Evolutionary conservation across 2,888 invertebrate species (phyloP).

Genomic region (Temnothorax unifasciatus): DNA sequence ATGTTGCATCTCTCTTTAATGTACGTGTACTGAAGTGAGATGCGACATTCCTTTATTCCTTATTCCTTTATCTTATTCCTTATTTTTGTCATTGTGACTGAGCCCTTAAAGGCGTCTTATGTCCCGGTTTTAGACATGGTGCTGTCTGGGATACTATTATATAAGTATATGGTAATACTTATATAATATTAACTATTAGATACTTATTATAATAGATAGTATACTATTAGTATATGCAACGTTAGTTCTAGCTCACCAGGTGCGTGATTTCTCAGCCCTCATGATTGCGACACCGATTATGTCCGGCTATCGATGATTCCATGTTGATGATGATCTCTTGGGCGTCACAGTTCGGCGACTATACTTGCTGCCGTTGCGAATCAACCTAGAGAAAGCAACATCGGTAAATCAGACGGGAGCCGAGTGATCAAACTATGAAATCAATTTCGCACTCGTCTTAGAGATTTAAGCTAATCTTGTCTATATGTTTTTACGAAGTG

Average conservation of each 20-base stretch:
- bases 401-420: conserved; percentile 59
- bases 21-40: too few species aligned
- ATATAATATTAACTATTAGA: not conserved
- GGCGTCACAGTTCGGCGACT: conserved; percentile 65
- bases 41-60: too few species aligned
- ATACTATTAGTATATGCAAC: not conserved
- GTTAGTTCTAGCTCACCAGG: conserved; percentile 11
- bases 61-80: too few species aligned
- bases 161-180: too few species aligned
- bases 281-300: conserved; percentile 74
- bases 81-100: too few species aligned
- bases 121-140: too few species aligned
- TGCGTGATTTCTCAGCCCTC: not conserved
- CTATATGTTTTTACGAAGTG: not conserved
- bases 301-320: conserved; percentile 71
- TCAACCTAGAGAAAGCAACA: conserved; percentile 80
- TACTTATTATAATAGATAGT: not conserved
- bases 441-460: conserved; percentile 26
- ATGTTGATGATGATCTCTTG: conserved; percentile 61
- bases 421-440: conserved; percentile 9
- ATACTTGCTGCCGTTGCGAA: conserved; percentile 44
- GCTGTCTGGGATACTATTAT: too few species aligned
- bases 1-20: too few species aligned
- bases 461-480: conserved; percentile 27
- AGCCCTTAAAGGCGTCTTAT: too few species aligned